Conservation (phyloP, 2,113 vertebrate species). For the Sisor rabdophorus region DNA sequence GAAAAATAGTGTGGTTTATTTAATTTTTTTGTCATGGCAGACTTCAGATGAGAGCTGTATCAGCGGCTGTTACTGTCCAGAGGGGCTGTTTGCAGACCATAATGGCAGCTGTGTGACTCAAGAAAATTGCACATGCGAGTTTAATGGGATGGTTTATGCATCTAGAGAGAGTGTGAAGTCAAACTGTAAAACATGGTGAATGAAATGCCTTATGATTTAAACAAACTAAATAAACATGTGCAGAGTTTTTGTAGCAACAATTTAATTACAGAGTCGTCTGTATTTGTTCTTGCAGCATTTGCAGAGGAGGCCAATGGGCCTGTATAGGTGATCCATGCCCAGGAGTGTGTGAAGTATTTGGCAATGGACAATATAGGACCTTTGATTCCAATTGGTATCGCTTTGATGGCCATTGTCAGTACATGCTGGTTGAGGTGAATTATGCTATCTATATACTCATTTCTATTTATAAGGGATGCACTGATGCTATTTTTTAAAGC, state of each 20-base stretch:
- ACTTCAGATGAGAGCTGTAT: constrained; percentile 44
- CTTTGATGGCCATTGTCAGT: constrained; percentile 71
- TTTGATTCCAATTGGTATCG: constrained; percentile 71
- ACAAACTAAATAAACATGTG: not conserved
- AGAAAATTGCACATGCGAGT: constrained; percentile 65
- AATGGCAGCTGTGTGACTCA: constrained; percentile 57
- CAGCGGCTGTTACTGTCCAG: constrained; percentile 66
- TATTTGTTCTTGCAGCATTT: constrained; percentile 53
- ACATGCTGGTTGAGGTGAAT: constrained; percentile 68
- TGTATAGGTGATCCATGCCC: constrained; percentile 59
- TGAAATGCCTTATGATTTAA: not conserved
- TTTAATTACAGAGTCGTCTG: not conserved
- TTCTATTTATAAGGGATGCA: too few species aligned
- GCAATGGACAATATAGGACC: constrained; percentile 72
- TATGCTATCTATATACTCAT: not conserved
- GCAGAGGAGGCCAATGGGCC: constrained; percentile 60
- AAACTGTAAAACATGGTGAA: constrained; percentile 65
- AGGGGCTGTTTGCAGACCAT: constrained; percentile 64
- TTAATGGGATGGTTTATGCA: constrained; percentile 54
- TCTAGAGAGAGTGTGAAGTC: constrained; percentile 56
- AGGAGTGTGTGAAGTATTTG: constrained; percentile 69
- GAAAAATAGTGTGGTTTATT: not conserved
- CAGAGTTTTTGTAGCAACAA: not conserved
- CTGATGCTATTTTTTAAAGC: too few species aligned
- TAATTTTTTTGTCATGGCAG: constrained; percentile 40